These are phyloP conservation scores for Parnassius orleans DNA, from an alignment of 2,888 invertebrate genomes.

Conservation along the genomic window DNA sequence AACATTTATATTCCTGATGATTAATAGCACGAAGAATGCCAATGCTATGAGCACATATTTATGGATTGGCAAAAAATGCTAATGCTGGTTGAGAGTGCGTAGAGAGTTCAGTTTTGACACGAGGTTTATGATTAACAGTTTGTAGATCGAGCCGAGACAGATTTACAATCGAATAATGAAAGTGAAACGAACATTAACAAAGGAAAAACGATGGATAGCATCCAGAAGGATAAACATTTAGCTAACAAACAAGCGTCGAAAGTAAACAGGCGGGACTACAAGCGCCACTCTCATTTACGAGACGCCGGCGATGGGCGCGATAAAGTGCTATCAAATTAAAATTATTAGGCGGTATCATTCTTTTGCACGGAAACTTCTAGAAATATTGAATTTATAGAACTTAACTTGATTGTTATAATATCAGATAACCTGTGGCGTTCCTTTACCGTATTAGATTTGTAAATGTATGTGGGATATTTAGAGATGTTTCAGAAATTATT, in stretches of 20 bases:
- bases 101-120: slow-evolving; percentile 31
- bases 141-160: slow-evolving; percentile 45
- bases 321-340: slow-evolving; percentile 16
- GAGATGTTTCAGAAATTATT: too few species aligned
- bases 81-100: slow-evolving; percentile 12
- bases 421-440: too few species aligned
- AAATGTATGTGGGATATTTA: too few species aligned
- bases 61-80: slow-evolving; percentile 14
- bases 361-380: not conserved
- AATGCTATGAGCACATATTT: slow-evolving; percentile 19
- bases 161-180: slow-evolving; percentile 58
- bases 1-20: slow-evolving; percentile 13
- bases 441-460: too few species aligned
- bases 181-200: slow-evolving; percentile 54
- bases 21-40: slow-evolving; percentile 21
- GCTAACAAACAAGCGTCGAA: slow-evolving; percentile 45
- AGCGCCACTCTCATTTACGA: slow-evolving; percentile 41
- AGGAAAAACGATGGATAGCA: slow-evolving; percentile 58
- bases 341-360: not conserved
- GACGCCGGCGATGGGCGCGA: slow-evolving; percentile 5
- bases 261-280: slow-evolving; percentile 50
- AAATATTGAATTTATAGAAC: not conserved
- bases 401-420: too few species aligned
- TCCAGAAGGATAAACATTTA: slow-evolving; percentile 65
- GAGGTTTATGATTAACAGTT: slow-evolving; percentile 26